Evolutionary conservation across 2,797 vertebrate genomes (phyloP).

Genomic region (Prionace glauca): DNA sequence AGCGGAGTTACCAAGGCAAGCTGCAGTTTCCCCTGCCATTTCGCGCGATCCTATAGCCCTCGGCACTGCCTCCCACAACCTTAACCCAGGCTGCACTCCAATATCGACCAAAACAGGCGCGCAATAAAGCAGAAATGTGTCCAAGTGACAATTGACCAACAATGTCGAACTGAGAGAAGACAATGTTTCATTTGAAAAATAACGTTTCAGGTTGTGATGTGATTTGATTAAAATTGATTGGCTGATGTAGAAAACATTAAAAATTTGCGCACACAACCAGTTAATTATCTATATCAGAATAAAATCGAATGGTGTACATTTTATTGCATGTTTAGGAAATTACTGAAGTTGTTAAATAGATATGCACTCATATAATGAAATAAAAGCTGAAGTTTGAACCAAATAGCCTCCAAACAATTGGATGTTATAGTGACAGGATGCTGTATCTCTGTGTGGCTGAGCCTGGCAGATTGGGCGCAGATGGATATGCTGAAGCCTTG

Average conservation of each 20-base stretch:
- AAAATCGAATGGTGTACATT: no score
- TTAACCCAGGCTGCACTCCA: not conserved
- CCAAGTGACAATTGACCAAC: not conserved
- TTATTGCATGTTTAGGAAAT: not conserved
- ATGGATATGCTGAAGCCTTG: constrained; percentile 45
- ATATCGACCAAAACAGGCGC: not conserved
- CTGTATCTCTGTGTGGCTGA: not conserved
- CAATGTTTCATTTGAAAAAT: not conserved
- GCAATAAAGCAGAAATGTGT: not conserved
- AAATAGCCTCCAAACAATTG: not conserved
- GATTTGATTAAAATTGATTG: not conserved
- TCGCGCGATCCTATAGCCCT: not conserved
- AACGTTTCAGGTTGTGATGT: not conserved
- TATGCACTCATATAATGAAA: not conserved
- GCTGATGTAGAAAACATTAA: not conserved
- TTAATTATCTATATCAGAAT: not conserved
- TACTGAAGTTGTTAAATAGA: not conserved
- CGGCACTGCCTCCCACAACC: no score
- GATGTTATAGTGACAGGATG: constrained; percentile 8
- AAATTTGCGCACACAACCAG: not conserved
- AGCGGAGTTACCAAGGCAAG: not conserved
- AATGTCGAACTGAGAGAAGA: not conserved
- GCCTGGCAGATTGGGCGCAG: constrained; percentile 30
- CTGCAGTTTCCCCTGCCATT: not conserved
- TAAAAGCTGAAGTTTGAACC: not conserved